Conservation (phyloP, 2,888 invertebrate genomes). For the Malacosoma neustria region DNA sequence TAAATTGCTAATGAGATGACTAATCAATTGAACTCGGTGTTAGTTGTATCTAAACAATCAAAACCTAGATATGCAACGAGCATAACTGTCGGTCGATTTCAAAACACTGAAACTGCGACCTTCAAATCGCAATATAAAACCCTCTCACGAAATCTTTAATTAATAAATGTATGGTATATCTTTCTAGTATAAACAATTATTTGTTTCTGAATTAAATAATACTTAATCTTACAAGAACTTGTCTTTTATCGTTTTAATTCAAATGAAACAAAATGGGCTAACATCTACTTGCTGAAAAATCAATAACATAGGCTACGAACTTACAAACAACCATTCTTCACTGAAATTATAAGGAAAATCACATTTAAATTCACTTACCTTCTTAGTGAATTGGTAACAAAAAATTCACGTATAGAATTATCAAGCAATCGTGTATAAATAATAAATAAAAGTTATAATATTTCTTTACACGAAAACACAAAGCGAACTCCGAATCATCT, state of each 20-base stretch:
- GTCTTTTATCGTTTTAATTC: constrained; percentile 8
- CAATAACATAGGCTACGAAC: constrained; percentile 29
- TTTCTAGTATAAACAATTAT: too few relatives aligned
- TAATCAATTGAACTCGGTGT: background rate
- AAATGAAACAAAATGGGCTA: constrained; percentile 12
- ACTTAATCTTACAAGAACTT: too few relatives aligned
- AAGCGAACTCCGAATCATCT: constrained; percentile 28
- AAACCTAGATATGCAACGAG: constrained; percentile 31
- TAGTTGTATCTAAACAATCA: constrained; percentile 16
- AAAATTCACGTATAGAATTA: constrained; percentile 15
- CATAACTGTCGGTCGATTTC: constrained; percentile 32
- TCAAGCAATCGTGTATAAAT: constrained; percentile 15
- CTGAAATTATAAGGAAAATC: constrained; percentile 14
- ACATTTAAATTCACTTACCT: constrained; percentile 28
- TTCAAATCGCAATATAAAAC: constrained; percentile 12
- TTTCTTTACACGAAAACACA: constrained; percentile 33
- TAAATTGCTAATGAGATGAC: constrained; percentile 7
- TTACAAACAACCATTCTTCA: constrained; percentile 16
- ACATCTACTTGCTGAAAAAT: constrained; percentile 29
- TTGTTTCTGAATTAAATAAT: too few relatives aligned
- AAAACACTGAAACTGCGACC: constrained; percentile 37
- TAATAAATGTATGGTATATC: too few relatives aligned
- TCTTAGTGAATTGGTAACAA: constrained; percentile 18
- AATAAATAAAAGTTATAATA: constrained; percentile 26
- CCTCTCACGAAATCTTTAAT: background rate